Evolutionary conservation across 2,888 invertebrate genomes (phyloP).

Genomic region (Protodeltote pygarga): DNA sequence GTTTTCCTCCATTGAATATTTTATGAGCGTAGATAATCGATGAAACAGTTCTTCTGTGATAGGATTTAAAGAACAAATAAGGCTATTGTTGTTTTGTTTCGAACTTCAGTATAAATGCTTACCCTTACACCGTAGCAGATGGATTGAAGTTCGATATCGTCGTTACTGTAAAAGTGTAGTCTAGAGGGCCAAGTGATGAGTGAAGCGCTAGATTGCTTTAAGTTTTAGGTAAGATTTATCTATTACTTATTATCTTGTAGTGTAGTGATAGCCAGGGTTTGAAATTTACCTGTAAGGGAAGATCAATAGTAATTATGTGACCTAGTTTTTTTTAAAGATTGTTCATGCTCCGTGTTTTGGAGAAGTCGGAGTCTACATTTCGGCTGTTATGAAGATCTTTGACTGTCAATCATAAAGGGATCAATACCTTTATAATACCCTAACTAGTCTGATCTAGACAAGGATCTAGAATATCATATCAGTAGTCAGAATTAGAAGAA

Average conservation of each 20-base stretch:
- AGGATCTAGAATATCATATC: too few species aligned
- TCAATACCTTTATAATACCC: too few species aligned
- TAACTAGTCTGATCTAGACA: too few species aligned
- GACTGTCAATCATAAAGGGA: too few species aligned
- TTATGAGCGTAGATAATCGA: conserved; percentile 44
- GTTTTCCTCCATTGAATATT: conserved; percentile 34
- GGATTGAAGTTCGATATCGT: conserved; percentile 57
- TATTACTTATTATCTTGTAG: not conserved
- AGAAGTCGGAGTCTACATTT: too few species aligned
- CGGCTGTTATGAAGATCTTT: too few species aligned
- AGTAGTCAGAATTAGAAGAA: too few species aligned
- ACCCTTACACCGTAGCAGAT: conserved; percentile 61
- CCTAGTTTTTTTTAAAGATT: too few species aligned
- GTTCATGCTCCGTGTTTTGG: too few species aligned
- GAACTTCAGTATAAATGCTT: conserved; percentile 54
- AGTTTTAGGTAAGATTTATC: not conserved
- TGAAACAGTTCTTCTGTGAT: conserved; percentile 45
- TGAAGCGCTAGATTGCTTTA: not conserved
- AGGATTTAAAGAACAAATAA: conserved; percentile 49
- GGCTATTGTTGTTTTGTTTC: conserved; percentile 53
- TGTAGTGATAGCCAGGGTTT: not conserved
- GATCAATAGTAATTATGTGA: too few species aligned
- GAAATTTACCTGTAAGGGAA: too few species aligned
- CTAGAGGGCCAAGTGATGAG: conserved; percentile 25
- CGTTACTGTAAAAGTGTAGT: too few species aligned